These are phyloP conservation scores for Chelidonichthys spinosus DNA, from an alignment of 2,797 vertebrate genomes.

Conservation along the genomic window DNA sequence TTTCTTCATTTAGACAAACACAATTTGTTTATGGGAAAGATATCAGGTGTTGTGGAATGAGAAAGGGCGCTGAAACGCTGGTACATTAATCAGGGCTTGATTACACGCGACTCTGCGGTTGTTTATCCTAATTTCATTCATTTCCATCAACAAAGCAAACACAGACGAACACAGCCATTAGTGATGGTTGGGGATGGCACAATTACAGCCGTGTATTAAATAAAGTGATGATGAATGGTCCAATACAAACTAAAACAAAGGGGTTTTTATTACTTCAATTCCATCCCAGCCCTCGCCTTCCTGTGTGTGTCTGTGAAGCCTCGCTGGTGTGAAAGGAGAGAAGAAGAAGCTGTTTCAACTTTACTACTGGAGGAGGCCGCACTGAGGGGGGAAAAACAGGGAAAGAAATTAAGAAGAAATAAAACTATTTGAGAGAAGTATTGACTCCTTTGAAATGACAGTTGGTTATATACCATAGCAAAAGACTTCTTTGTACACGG, in stretches of 20 bases:
- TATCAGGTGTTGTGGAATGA: conserved; percentile 99
- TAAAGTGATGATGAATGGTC: conserved; percentile 94
- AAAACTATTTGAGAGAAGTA: conserved; percentile 54
- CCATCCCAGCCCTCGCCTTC: conserved; percentile 69
- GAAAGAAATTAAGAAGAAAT: conserved; percentile 16
- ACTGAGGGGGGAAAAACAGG: conserved; percentile 50
- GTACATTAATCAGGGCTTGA: conserved; percentile 99
- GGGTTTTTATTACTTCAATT: conserved; percentile 88
- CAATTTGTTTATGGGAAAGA: conserved; percentile 99
- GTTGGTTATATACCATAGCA: conserved; percentile 57
- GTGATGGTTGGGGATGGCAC: conserved; percentile 88
- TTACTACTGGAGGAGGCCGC: conserved; percentile 53
- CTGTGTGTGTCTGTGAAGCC: conserved; percentile 65
- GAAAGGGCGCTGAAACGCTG: conserved; percentile 93
- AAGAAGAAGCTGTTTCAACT: conserved; percentile 72
- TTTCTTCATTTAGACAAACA: conserved; percentile 99
- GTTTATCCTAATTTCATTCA: conserved; percentile 99
- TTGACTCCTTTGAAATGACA: conserved; percentile 65
- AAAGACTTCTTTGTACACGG: conserved; percentile 43
- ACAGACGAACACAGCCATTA: conserved; percentile 90
- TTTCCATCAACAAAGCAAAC: conserved; percentile 99
- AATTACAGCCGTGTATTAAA: conserved; percentile 91
- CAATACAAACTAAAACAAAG: conserved; percentile 91
- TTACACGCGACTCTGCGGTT: conserved; percentile 96
- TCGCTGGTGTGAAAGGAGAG: conserved; percentile 60